These are phyloP conservation scores for Cricetomys ansorgei DNA, from an alignment of 2,113 vertebrate genomes.

Conservation along the genomic window DNA sequence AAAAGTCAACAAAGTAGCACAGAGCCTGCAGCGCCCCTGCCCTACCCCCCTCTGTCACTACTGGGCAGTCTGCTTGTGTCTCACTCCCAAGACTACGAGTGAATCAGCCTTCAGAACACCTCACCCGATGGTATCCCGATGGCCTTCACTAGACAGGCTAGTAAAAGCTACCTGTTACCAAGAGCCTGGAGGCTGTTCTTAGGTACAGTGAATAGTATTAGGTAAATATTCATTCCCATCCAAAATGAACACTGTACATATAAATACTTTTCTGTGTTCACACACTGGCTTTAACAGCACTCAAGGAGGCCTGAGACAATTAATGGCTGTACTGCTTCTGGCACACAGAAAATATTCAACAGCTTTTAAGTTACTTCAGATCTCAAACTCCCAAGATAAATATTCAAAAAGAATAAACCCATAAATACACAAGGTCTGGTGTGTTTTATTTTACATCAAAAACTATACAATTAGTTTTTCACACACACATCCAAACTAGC, in stretches of 20 bases:
- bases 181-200: neutral
- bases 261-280: neutral
- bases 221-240: neutral
- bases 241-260: neutral
- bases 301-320: neutral
- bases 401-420: conserved; percentile 42
- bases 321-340: neutral
- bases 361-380: conserved; percentile 32
- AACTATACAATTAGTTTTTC: conserved; percentile 14
- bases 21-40: neutral
- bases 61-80: too few species aligned
- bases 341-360: conserved; percentile 10
- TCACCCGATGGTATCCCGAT: neutral
- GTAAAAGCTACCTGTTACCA: conserved; percentile 1
- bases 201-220: neutral
- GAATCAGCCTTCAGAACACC: neutral
- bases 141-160: neutral
- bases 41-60: neutral
- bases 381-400: conserved; percentile 19
- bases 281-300: neutral
- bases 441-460: conserved; percentile 15
- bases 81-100: too few species aligned
- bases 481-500: neutral
- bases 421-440: neutral
- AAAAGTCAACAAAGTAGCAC: neutral